Conservation (phyloP, 2,888 invertebrate genomes). For the Pycnomerus fuliginosus region DNA sequence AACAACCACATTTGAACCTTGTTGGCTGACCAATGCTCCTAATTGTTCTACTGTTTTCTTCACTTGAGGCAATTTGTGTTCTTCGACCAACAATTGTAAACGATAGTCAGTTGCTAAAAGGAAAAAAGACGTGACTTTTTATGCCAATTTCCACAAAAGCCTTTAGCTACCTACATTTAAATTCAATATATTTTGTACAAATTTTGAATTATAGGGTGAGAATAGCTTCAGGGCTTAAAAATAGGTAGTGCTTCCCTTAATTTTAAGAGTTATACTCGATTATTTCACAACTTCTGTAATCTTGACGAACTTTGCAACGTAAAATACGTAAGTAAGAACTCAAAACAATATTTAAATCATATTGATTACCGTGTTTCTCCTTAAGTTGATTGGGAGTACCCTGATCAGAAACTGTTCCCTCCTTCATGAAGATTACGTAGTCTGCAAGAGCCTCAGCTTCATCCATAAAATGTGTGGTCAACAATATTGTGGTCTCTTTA, state of each 20-base stretch:
- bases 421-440: slow-evolving; percentile 82
- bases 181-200: too few relatives aligned
- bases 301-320: too few relatives aligned
- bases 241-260: too few relatives aligned
- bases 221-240: too few relatives aligned
- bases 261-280: too few relatives aligned
- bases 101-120: slow-evolving; percentile 70
- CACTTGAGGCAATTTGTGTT: slow-evolving; percentile 16
- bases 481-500: slow-evolving; percentile 73
- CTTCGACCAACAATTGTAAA: slow-evolving; percentile 59
- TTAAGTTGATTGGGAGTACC: slow-evolving; percentile 85
- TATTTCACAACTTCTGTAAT: too few relatives aligned
- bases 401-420: slow-evolving; percentile 71
- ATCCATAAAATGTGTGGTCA: slow-evolving; percentile 95
- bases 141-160: too few relatives aligned
- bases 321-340: too few relatives aligned
- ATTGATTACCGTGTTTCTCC: slow-evolving; percentile 59
- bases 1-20: slow-evolving; percentile 54
- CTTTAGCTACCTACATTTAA: too few relatives aligned
- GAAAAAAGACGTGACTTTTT: slow-evolving; percentile 2
- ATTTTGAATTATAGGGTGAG: too few relatives aligned
- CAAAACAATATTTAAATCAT: too few relatives aligned
- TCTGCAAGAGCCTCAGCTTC: slow-evolving; percentile 92
- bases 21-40: slow-evolving; percentile 28
- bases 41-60: slow-evolving; percentile 39